A percentile compares a stretch with the other conserved stretches of the same genome.
These are phyloP conservation scores for Spisula subtruncata DNA, from an alignment of 2,888 invertebrate genomes.

Conservation along the genomic window DNA sequence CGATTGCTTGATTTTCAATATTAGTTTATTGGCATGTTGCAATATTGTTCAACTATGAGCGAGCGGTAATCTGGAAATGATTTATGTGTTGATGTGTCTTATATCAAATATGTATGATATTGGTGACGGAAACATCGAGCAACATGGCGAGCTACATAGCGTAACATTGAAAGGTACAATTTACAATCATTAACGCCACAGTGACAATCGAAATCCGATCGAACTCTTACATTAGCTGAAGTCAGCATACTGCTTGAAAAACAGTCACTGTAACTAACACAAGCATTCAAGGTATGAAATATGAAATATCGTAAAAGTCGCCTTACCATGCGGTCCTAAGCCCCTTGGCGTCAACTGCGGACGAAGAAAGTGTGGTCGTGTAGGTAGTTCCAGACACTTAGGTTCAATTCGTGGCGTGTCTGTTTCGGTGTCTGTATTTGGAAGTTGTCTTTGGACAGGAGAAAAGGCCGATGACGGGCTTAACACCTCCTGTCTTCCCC, in stretches of 20 bases:
- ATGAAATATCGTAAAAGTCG: background rate
- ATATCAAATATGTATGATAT: background rate
- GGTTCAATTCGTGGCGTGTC: slow-evolving; percentile 30
- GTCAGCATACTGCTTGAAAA: background rate
- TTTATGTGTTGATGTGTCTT: background rate
- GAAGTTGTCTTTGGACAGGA: slow-evolving; percentile 10
- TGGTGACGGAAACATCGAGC: background rate
- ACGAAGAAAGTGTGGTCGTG: slow-evolving; percentile 33
- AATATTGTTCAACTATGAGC: background rate
- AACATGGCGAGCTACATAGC: background rate
- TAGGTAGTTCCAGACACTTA: slow-evolving; percentile 22
- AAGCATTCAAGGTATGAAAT: background rate
- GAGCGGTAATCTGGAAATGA: background rate
- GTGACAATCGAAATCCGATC: background rate
- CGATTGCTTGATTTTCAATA: slow-evolving; percentile 4
- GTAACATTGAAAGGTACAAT: background rate
- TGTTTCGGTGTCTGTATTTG: background rate
- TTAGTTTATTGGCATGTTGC: background rate
- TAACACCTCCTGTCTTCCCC: slow-evolving; percentile 30
- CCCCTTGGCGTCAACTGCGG: slow-evolving; percentile 27
- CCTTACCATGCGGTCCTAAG: slow-evolving; percentile 37
- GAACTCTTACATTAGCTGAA: background rate
- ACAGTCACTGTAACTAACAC: background rate
- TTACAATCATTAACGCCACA: background rate
- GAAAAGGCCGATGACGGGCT: slow-evolving; percentile 40